Evolutionary conservation across 2,888 invertebrate species (phyloP).

Genomic region (Hyposoter didymator): DNA sequence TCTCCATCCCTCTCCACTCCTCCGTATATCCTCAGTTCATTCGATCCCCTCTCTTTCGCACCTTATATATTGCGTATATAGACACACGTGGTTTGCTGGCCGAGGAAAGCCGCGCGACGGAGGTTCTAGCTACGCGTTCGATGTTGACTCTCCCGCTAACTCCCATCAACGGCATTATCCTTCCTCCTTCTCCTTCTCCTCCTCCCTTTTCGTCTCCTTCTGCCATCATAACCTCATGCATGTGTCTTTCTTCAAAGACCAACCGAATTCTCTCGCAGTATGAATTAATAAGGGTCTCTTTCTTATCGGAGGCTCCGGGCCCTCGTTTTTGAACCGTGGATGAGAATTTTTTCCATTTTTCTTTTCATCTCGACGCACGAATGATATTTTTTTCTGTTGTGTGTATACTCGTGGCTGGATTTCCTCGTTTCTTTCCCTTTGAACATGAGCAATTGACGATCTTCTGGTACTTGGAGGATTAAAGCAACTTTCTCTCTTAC

Average conservation of each 20-base stretch:
- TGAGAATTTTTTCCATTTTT: background rate
- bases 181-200: background rate
- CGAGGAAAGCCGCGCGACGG: conserved; percentile 1
- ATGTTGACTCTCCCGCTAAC: conserved; percentile 58
- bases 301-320: background rate
- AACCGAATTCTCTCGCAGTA: background rate
- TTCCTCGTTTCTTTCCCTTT: background rate
- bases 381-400: background rate
- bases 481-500: background rate
- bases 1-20: background rate
- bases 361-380: background rate
- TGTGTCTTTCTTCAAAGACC: background rate
- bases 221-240: background rate
- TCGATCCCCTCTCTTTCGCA: conserved; percentile 63
- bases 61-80: background rate
- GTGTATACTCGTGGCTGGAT: background rate
- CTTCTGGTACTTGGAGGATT: background rate
- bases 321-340: background rate
- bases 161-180: conserved; percentile 41
- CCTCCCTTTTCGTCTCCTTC: background rate
- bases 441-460: background rate
- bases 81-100: conserved; percentile 1
- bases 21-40: conserved; percentile 54
- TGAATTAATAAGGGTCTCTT: background rate
- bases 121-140: conserved; percentile 34